Base-by-base conservation (phyloP, 2,888 invertebrate genomes). In the Ganaspis brasiliensis region DNA sequence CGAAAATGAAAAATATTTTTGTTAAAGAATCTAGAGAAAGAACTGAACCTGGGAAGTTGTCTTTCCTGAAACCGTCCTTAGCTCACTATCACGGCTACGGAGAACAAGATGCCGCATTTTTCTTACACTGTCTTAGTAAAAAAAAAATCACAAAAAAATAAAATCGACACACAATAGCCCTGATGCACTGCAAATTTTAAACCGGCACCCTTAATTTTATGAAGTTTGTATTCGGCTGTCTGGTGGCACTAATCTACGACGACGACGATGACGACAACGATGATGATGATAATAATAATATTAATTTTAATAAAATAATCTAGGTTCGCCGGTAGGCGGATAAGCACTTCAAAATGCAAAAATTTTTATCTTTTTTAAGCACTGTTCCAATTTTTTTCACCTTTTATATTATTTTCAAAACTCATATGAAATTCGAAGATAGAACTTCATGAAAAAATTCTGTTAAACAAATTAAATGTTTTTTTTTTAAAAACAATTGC, bases 241-340 rank as follows among this genome's bases (percentile, higher is more conserved):
- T 67, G 67, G 67, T 67, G 67, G 67, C 67, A 45, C 59, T 59
- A 26, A 31, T 31, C 59, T 59, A 12, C 16, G 45, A 67, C 67
- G 67, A 49, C 45, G 45, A 67, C 59, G 31, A 59, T 16, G 31
- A 59, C 67, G n/a, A 67, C 9, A n/a, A 67, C 14, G 24, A 56
- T 24, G 24, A 56, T 26, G 10, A 56, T 26, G 14, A 45, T 24
- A 40, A 24, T 45, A 45, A 59, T 16, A 16, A 59, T 59, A 45
- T 1, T 9, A 10, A 45, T 45, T 2, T 5, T 2, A 9, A 14
- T 45, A 59, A 31, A 9, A 26, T 59, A n/a, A 19, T 45, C 24
- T n/a, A 67, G 67, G 67, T 67, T 67, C 67, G 67, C 67, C 26
- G 67, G 67, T 67, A 67, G 67, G 67, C 67, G 67, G 67, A 67